Evolutionary conservation across 2,113 vertebrate genomes (phyloP), one percentile per base, ranked within the genome.

Genomic region (Callipepla californica): DNA sequence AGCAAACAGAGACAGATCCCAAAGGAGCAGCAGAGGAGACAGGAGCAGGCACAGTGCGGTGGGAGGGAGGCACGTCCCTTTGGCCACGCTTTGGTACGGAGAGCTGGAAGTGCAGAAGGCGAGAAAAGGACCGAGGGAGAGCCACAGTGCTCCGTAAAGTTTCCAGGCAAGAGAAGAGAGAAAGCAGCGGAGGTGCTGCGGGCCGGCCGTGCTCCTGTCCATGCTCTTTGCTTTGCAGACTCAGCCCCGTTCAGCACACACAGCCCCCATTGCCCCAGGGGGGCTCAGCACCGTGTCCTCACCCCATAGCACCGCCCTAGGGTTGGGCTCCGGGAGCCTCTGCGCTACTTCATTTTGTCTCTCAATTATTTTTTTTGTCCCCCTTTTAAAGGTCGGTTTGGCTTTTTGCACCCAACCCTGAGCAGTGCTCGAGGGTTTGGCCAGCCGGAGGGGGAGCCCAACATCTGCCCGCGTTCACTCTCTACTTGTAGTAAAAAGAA

Each of bases 401-500:
- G 75, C 40, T 92, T 94, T 59, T 70, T 82, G 81, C 72, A 65
- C 50, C 48, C 28, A 76, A 7, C 50, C 14, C 26, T 17, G 15
- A 6, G 51, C 51, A 53, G 16, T 16, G 26, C 51, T 28, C 26
- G 26, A 53, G 51, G 51, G 51, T 53, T 53, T 53, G 26, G 26
- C 51, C 51, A 53, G 26, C 26, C 28, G 26, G 51, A 28, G 51
- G 51, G 51, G 51, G 51, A 53, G 26, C 51, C 51, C 26, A 53
- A 30, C 26, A 53, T 53, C 32, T 38, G 61, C 55, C 50, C 1
- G 0, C 23, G 19, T 45, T 62, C 80, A 83, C 80, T 90, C 82
- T 4, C 91, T 97, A 97, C 95, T 98, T 99, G 96, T 97, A 98
- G 87, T 97, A 99, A 94, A 98, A 98, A 94, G 98, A 98, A 92